phyloP scores from a whole-genome alignment of 2,113 vertebrate genomes.

The Myocastor coypus region DNA sequence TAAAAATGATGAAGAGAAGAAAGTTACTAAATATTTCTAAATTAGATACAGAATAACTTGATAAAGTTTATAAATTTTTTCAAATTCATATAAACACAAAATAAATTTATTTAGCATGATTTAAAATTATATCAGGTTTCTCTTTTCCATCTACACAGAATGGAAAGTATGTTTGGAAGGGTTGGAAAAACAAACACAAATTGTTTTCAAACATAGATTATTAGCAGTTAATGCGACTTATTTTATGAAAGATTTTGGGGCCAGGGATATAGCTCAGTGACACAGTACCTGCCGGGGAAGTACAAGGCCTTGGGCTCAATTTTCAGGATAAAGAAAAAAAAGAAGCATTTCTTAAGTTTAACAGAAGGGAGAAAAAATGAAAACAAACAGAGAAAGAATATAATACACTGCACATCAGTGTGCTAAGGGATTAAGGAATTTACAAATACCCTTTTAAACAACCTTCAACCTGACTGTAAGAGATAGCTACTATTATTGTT shows the following conservation, averaged over 20 bases:
- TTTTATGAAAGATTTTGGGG: not conserved
- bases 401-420: not conserved
- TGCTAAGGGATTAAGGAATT: not conserved
- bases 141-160: not conserved
- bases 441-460: not conserved
- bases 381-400: not conserved
- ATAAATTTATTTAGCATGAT: not conserved
- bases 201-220: not conserved
- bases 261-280: too few relatives aligned
- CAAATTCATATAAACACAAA: not conserved
- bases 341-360: not conserved
- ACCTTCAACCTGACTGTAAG: not conserved
- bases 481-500: not conserved
- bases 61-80: not conserved
- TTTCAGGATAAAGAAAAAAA: too few relatives aligned
- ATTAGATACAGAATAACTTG: not conserved
- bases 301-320: too few relatives aligned
- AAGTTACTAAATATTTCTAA: constrained; percentile 18
- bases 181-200: not conserved
- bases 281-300: too few relatives aligned
- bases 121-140: not conserved
- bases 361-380: not conserved
- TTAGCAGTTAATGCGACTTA: not conserved
- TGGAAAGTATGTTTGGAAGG: not conserved
- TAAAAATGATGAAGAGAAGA: not conserved